Conservation (phyloP, 2,797 vertebrate species). For the Champsocephalus esox region DNA sequence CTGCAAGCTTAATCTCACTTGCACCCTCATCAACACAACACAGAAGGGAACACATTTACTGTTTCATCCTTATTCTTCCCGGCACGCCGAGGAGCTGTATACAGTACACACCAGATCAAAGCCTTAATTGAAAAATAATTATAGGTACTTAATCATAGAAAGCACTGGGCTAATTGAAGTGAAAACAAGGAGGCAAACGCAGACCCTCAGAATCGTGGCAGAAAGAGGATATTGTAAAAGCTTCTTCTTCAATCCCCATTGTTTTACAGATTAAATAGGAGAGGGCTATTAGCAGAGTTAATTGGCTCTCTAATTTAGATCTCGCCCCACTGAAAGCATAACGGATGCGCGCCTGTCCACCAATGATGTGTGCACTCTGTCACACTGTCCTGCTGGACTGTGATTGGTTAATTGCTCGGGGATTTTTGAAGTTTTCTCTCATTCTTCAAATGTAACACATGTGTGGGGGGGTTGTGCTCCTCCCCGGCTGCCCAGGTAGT, state of each 20-base stretch:
- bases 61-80: constrained; percentile 85
- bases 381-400: constrained; percentile 91
- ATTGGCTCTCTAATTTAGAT: constrained; percentile 99
- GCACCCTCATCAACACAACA: constrained; percentile 82
- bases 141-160: constrained; percentile 99
- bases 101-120: constrained; percentile 95
- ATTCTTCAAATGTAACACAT: constrained; percentile 81
- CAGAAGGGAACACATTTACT: constrained; percentile 86
- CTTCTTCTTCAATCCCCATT: constrained; percentile 98
- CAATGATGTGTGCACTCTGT: constrained; percentile 96
- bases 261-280: constrained; percentile 99
- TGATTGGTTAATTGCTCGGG: constrained; percentile 87
- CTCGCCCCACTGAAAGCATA: constrained; percentile 97
- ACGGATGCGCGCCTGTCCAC: constrained; percentile 93
- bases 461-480: constrained; percentile 36
- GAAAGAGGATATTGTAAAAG: constrained; percentile 98
- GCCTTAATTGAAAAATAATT: constrained; percentile 99
- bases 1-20: constrained; percentile 77
- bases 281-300: constrained; percentile 99
- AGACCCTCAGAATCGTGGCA: constrained; percentile 93
- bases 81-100: constrained; percentile 81
- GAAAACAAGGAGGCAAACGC: constrained; percentile 94
- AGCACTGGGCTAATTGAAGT: constrained; percentile 99
- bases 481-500: constrained; percentile 56
- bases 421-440: constrained; percentile 83